Evolutionary conservation across 2,888 invertebrate genomes (phyloP).

Genomic region (Orthosia gracilis): DNA sequence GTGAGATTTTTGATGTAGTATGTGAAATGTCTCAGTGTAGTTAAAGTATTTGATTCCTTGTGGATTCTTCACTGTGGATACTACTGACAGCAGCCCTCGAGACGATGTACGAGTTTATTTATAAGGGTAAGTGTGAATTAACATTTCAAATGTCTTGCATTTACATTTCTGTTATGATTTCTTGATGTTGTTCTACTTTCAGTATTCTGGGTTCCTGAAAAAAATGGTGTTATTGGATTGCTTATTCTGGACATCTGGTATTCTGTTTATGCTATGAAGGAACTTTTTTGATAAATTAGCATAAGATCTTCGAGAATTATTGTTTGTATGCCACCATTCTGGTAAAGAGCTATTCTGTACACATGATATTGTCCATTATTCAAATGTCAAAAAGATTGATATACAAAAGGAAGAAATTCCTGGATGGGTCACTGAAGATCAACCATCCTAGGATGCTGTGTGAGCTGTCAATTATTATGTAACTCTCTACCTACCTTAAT

Average conservation of each 20-base stretch:
- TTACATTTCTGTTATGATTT: constrained; percentile 39
- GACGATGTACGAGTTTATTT: constrained; percentile 68
- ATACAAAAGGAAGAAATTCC: background rate
- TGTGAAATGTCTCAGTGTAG: constrained; percentile 78
- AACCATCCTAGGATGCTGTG: background rate
- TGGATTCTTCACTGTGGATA: constrained; percentile 80
- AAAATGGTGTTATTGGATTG: background rate
- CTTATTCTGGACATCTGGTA: constrained; percentile 16
- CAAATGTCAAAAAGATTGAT: background rate
- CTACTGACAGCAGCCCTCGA: constrained; percentile 53
- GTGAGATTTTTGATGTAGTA: constrained; percentile 71
- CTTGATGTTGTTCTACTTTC: constrained; percentile 5
- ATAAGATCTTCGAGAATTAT: background rate
- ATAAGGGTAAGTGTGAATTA: constrained; percentile 71
- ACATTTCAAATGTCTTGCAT: constrained; percentile 28
- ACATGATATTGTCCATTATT: background rate
- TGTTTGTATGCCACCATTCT: background rate
- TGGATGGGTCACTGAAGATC: background rate
- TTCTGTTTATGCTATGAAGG: constrained; percentile 10
- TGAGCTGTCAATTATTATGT: constrained; percentile 4
- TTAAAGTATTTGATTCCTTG: constrained; percentile 76
- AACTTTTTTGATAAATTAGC: constrained; percentile 6
- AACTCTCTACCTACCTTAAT: background rate
- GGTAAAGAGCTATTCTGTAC: background rate
- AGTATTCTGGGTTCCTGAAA: constrained; percentile 5